A percentile compares a stretch with the other conserved stretches of the same genome.
phyloP scores from a whole-genome alignment of 1,140 invertebrate genomes.

The Pogonognathellus flavescens region DNA sequence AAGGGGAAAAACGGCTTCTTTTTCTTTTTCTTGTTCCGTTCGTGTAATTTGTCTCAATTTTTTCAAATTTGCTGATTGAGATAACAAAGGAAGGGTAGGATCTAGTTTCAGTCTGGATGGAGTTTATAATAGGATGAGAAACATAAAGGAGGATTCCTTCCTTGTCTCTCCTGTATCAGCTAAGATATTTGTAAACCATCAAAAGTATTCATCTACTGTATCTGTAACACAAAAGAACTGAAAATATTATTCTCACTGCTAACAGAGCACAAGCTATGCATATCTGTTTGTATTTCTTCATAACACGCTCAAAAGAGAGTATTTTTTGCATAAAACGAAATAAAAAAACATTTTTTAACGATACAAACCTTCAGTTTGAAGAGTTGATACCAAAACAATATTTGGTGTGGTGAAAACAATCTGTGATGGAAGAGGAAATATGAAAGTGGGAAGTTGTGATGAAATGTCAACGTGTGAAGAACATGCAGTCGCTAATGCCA shows the following conservation, averaged over 20 bases:
- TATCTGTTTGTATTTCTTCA: too few relatives aligned
- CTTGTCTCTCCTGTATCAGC: background rate
- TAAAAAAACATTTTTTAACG: background rate
- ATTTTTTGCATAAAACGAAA: too few relatives aligned
- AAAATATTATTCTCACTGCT: too few relatives aligned
- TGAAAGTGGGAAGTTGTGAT: slow-evolving; percentile 13
- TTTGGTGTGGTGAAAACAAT: too few relatives aligned
- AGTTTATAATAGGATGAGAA: slow-evolving; percentile 51
- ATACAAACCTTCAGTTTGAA: too few relatives aligned
- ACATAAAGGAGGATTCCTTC: slow-evolving; percentile 22
- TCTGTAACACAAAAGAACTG: slow-evolving; percentile 12
- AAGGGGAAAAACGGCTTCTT: slow-evolving; percentile 11
- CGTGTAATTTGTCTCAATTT: slow-evolving; percentile 47
- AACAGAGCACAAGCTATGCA: too few relatives aligned
- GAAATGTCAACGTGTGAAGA: slow-evolving; percentile 24
- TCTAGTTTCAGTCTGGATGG: background rate
- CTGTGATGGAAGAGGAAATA: background rate
- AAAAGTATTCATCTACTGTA: background rate
- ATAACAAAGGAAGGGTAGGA: slow-evolving; percentile 24
- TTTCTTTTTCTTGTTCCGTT: slow-evolving; percentile 40
- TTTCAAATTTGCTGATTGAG: slow-evolving; percentile 46
- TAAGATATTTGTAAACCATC: background rate
- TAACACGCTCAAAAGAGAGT: too few relatives aligned
- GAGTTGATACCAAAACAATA: too few relatives aligned
- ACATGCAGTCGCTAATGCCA: slow-evolving; percentile 9